These are phyloP conservation scores for Monodelphis domestica DNA, from an alignment of 2,797 vertebrate genomes.

Conservation along the genomic window DNA sequence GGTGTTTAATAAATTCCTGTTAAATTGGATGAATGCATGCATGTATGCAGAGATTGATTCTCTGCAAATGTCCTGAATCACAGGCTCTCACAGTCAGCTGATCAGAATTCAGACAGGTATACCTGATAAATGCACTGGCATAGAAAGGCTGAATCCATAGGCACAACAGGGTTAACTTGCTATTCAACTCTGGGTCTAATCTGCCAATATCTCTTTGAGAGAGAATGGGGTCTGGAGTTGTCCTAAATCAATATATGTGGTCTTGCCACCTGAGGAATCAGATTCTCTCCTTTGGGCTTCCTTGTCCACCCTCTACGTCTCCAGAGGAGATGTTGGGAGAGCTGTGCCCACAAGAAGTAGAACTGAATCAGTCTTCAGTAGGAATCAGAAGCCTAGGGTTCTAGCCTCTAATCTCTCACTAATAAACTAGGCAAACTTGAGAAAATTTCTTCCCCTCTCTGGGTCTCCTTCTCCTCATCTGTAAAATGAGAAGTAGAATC, in stretches of 20 bases:
- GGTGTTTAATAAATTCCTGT: not conserved
- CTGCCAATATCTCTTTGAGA: not conserved
- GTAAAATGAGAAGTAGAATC: constrained; percentile 23
- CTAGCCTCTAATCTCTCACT: not conserved
- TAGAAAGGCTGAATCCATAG: not conserved
- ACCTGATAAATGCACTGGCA: not conserved
- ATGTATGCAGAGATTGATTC: not conserved
- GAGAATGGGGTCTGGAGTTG: not conserved
- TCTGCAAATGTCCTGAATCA: not conserved
- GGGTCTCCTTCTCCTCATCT: not conserved
- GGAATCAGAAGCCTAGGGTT: not conserved
- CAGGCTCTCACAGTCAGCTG: not conserved
- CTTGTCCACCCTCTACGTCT: not conserved
- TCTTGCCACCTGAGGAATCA: not conserved
- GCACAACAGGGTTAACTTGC: not conserved
- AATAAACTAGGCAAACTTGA: not conserved
- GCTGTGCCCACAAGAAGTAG: not conserved
- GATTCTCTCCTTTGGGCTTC: not conserved
- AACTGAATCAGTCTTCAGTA: not conserved
- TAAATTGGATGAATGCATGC: not conserved
- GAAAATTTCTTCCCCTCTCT: not conserved
- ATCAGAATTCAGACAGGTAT: not conserved
- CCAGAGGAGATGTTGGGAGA: not conserved
- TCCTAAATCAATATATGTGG: not conserved
- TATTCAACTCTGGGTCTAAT: not conserved